Evolutionary conservation across 1,140 invertebrate genomes (phyloP), one percentile per base, ranked within the genome.

Genomic region (Helicoverpa armigera): DNA sequence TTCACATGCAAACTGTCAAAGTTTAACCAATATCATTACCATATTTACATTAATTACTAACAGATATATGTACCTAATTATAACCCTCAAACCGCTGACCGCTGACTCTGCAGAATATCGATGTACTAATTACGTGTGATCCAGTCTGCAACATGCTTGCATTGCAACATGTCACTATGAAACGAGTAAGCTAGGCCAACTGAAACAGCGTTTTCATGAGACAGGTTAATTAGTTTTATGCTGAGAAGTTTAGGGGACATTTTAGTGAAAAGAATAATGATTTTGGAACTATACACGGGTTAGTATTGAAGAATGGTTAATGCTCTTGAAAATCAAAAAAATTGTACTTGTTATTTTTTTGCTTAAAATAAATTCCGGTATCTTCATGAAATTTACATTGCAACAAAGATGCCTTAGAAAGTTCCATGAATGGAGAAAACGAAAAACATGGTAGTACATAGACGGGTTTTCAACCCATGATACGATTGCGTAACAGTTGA

Each of bases 61-160:
- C 65, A 12, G 10, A 18, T 61, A 11, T 12, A 60, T 31, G 14
- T 65, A 54, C 48, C 23, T 23, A 23, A 23, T 31, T 72, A 29
- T 51, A 65, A 48, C 35, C 23, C 48, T 2, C 13, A 72, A 72
- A 72, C 69, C 69, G 48, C 69, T 54, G 69, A 72, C 69, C 69
- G 50, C 69, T 54, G 69, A 72, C 69, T 72, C 11, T 50, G 35
- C 31, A 65, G 63, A 50, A 53, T 72, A 72, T 72, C 50, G 50
- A 53, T 54, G 69, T 53, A 67, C 35, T 43, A 43, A 43, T 67
- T 67, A 72, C 69, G 23, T 12, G 12, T 53, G 69, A 72, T 72
- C 50, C 69, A n/a, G 4, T 31, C 69, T 50, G 69, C 69, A 72
- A 72, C 54, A 54, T 54, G 69, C 69, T 72, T 72, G 69, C 69